Evolutionary conservation across 2,113 vertebrate species (phyloP).

Genomic region (Chaetorhynchus papuensis): DNA sequence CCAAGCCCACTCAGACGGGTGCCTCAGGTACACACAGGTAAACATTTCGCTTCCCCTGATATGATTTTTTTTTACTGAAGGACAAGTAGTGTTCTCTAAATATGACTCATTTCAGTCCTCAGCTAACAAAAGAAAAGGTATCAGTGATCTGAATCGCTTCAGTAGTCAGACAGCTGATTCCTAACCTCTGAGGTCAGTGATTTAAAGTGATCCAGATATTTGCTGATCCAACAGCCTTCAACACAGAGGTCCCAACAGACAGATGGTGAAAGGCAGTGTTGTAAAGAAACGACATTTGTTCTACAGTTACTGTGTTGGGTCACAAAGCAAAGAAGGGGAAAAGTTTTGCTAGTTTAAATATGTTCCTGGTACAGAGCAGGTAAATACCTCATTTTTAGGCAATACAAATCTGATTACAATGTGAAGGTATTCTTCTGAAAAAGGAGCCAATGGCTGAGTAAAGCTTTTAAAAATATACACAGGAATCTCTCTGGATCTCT

Average conservation of each 20-base stretch:
- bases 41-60: neutral
- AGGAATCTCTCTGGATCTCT: neutral
- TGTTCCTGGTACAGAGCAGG: neutral
- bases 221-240: neutral
- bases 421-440: neutral
- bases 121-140: neutral
- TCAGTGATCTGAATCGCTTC: neutral
- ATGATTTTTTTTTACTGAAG: neutral
- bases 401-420: neutral
- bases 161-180: neutral
- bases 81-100: neutral
- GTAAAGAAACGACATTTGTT: neutral
- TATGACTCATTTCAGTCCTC: neutral
- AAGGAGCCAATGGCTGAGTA: neutral
- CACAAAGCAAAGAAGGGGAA: neutral
- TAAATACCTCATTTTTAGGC: neutral
- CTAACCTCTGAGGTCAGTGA: neutral
- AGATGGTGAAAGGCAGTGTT: neutral
- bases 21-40: neutral
- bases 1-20: neutral
- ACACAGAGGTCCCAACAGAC: neutral
- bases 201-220: neutral
- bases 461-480: neutral
- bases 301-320: neutral
- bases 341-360: neutral